Evolutionary conservation across 2,888 invertebrate species (phyloP), one percentile per base, ranked within the genome.

Genomic region (Polyommatus icarus): DNA sequence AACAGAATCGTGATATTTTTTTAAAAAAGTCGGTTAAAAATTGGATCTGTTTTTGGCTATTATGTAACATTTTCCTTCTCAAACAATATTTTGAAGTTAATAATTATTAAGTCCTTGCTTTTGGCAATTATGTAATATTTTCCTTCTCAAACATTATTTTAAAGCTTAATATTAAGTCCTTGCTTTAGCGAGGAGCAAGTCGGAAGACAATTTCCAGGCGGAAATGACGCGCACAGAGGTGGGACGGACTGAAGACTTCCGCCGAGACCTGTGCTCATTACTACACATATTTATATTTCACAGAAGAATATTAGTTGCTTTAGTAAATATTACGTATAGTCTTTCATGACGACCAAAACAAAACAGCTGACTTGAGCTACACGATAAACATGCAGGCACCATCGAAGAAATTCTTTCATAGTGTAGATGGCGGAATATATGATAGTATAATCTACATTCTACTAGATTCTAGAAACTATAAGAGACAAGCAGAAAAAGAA

Each of bases 141-240:
- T 61, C 20, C 8, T 7, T 12, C 10, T 50, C 15, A 15, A 59
- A 59, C 6, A n/a, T 20, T 20, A 59, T 59, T 59, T 59, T 59
- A 7, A n/a, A n/a, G 59, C n/a, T 8, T 8, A 20, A 59, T 59
- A 59, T 59, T 15, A n/a, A 12, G 24, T 29, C 75, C 46, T 20
- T 32, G 10, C 10, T 50, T n/a, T 29, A 54, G 46, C 67, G 36
- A 76, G 71, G 77, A 77, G 24, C 57, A 77, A 71, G 79, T 80
- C 84, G 83, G 85, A 87, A 89, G 89, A 88, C 88, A 87, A 91
- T 91, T 90, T 89, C 86, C 84, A 82, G 79, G 86, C 85, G 91
- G 91, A 91, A 91, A 91, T 91, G 89, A 90, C 88, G 82, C 82
- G 81, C 87, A 90, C 90, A 90, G 86, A 87, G 87, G 86, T 80